phyloP scores from a whole-genome alignment of 2,888 invertebrate genomes.

The Trilocha varians region DNA sequence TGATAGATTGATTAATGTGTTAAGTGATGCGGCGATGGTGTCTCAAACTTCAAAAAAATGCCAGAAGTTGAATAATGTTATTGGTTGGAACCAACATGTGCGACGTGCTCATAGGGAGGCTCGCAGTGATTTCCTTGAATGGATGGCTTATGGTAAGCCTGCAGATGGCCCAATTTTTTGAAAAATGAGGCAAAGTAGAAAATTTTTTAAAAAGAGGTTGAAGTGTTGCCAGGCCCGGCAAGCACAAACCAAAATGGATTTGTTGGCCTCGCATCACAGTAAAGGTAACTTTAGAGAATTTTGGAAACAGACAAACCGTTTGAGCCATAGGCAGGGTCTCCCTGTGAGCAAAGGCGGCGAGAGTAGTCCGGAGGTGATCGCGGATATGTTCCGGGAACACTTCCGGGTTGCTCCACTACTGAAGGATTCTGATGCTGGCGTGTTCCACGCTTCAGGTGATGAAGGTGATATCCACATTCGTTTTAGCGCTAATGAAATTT shows the following conservation, averaged over 20 bases:
- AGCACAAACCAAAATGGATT: constrained; percentile 1
- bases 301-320: neutral
- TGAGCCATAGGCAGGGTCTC: neutral
- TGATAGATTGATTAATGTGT: neutral
- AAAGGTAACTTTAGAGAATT: neutral
- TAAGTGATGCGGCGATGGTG: neutral
- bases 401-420: neutral
- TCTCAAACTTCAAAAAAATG: neutral
- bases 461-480: neutral
- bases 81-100: neutral
- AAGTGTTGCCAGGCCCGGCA: neutral
- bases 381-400: neutral
- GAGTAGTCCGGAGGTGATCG: neutral
- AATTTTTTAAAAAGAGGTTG: neutral
- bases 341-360: neutral
- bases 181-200: neutral
- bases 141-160: neutral
- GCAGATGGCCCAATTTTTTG: neutral
- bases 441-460: neutral
- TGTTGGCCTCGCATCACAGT: neutral
- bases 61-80: neutral
- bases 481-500: neutral
- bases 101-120: neutral
- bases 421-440: neutral
- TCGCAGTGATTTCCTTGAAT: neutral